Base-by-base conservation (phyloP, 2,888 invertebrate genomes). In the Agrochola circellaris region DNA sequence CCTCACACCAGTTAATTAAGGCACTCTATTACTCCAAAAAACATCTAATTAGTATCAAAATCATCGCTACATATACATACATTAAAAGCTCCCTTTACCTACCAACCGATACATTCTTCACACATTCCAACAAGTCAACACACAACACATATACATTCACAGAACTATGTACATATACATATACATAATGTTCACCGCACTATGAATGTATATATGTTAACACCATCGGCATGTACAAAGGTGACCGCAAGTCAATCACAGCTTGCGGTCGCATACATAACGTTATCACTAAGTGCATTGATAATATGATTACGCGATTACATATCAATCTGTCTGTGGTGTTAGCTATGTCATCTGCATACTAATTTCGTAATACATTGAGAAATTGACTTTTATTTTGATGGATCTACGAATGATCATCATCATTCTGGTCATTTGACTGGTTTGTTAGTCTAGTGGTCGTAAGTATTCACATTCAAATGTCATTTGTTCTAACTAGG, bases 221-320 rank as follows among this genome's bases (percentile, higher is more conserved):
- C 56, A 66, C 80, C 70, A 81, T 78, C 67, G 86, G 82, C 68
- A 82, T 83, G 82, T 75, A 82, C 85, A 79, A 73, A 78, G 70
- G 70, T 67, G 82, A 91, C 90, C 90, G 67, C 91, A 90, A 85
- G 84, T 90, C 91, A 87, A 90, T 91, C 91, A 89, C 84, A 87
- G 77, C 75, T 60, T 84, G 90, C 73, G 90, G 90, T 89, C 64
- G 45, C 73, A 38, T 84, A 84, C 80, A 80, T 83, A 83, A 34
- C 75, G 62, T 77, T 84, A 87, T 85, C 74, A 84, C 58, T 77
- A 66, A 61, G 61, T 76, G 38, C 48, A 38, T 73, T 75, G 79
- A 79, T 87, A 82, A 79, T 87, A 82, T 71, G 64, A 74, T 87
- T 79, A 80, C 58, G 56, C n/a, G 75, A 84, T 87, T 87, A 84